Evolutionary conservation across 1,140 invertebrate genomes (phyloP), one percentile per base, ranked within the genome.

Genomic region (Pseudomyrmex concolor): DNA sequence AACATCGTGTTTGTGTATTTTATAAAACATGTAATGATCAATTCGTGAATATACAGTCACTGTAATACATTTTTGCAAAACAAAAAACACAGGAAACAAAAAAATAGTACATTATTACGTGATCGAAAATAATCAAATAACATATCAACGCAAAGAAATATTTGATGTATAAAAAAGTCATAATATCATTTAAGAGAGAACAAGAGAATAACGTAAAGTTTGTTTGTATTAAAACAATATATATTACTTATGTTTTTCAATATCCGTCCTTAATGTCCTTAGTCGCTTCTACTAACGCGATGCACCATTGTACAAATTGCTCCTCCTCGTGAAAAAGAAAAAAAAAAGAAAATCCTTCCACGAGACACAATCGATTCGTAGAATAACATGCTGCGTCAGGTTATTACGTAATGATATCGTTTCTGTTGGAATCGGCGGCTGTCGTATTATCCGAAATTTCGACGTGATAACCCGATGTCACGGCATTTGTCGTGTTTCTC

Each of bases 371-470:
- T 76, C 13, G 51, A 63, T 22, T 50, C 9, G 22, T 54, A 51
- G 0, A 60, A 13, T 62, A 50, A 68, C 60, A 81, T 34, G 48
- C 12, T 60, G 74, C 22, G 25, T 64, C 62, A 45, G 57, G 55
- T 55, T 57, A 83, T 87, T 87, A 91, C 72, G 85, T 89, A 68
- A 84, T 78, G 60, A 90, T 64, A 67, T 91, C 81, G 73, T 89
- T 88, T 43, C 54, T 78, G 51, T 89, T 82, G 15, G 68, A 57
- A 67, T 86, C 85, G 34, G 25, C 60, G 19, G 54, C 17, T 43
- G 45, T 43, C 22, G 48, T 3, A 66, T 80, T 72, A 70, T 80
- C 43, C 10, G 54, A 60, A 54, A 73, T 54, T n/a, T 59, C 76
- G 12, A 84, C 19, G 17, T 64, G 48, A 43, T 25, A 60, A 51